A percentile compares a stretch with the other conserved stretches of the same genome.
Conservation (phyloP, 2,888 invertebrate genomes). For the Sesia apiformis region DNA sequence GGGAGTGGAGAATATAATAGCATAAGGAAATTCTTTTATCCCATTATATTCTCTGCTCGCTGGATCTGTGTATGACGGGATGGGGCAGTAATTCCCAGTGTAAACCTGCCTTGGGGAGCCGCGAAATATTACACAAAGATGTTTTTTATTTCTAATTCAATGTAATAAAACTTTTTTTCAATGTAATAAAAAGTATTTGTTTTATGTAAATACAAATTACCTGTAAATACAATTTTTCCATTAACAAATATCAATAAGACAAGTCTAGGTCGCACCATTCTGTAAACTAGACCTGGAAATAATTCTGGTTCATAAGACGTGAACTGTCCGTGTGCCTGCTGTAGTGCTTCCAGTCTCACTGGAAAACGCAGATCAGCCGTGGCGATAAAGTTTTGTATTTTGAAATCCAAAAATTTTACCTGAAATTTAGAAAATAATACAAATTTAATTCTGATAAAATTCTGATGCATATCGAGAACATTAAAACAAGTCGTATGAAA, state of each 20-base stretch:
- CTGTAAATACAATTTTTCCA: conserved; percentile 97
- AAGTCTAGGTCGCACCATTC: conserved; percentile 96
- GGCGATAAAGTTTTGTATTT: conserved; percentile 85
- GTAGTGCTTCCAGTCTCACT: conserved; percentile 81
- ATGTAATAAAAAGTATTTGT: neutral
- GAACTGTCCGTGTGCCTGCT: conserved; percentile 84
- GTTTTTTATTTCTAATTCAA: too few relatives aligned
- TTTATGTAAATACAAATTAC: conserved; percentile 25
- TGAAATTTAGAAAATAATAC: conserved; percentile 29
- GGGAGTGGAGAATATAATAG: too few relatives aligned
- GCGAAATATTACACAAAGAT: too few relatives aligned
- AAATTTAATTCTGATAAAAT: too few relatives aligned
- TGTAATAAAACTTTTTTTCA: neutral
- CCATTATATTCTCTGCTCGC: too few relatives aligned
- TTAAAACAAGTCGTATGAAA: too few relatives aligned
- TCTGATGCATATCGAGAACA: too few relatives aligned
- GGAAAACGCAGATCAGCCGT: conserved; percentile 85
- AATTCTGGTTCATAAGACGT: conserved; percentile 97
- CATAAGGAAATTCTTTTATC: too few relatives aligned
- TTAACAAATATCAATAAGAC: conserved; percentile 98
- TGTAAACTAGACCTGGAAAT: conserved; percentile 98
- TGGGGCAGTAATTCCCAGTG: too few relatives aligned
- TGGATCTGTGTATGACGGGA: too few relatives aligned
- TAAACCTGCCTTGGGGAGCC: too few relatives aligned
- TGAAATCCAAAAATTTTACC: conserved; percentile 84